Conservation (phyloP, 2,797 vertebrate genomes). For the Synaphobranchus kaupii region DNA sequence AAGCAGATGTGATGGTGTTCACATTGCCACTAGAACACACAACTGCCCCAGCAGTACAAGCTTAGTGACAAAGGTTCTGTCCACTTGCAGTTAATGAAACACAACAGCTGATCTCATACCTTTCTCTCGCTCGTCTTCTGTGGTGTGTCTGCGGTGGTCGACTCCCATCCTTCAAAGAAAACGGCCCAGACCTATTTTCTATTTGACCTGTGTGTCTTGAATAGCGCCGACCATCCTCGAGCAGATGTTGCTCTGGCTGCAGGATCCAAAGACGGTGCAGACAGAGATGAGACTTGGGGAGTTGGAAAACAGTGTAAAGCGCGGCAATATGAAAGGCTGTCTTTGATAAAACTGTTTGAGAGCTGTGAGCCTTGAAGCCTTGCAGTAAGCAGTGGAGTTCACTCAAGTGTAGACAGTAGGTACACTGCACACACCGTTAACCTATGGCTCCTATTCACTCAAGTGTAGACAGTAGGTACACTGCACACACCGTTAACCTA, state of each 20-base stretch:
- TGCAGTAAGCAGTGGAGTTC: background rate
- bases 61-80: background rate
- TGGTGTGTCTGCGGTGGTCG: background rate
- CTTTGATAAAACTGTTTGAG: slow-evolving; percentile 4
- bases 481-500: background rate
- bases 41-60: background rate
- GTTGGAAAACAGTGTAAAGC: background rate
- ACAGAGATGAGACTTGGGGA: background rate
- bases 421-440: background rate
- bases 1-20: background rate
- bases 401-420: background rate
- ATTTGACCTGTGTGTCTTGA: slow-evolving; percentile 8
- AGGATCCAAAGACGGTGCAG: background rate
- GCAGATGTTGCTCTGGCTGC: background rate
- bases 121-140: background rate
- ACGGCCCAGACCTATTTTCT: background rate
- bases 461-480: background rate
- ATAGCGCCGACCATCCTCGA: background rate
- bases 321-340: background rate
- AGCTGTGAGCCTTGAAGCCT: background rate
- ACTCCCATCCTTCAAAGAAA: background rate
- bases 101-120: background rate
- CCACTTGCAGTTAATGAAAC: background rate
- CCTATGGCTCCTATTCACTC: background rate
- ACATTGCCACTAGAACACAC: background rate